Evolutionary conservation across 2,888 invertebrate genomes (phyloP).

Genomic region (Troides oblongomaculatus): DNA sequence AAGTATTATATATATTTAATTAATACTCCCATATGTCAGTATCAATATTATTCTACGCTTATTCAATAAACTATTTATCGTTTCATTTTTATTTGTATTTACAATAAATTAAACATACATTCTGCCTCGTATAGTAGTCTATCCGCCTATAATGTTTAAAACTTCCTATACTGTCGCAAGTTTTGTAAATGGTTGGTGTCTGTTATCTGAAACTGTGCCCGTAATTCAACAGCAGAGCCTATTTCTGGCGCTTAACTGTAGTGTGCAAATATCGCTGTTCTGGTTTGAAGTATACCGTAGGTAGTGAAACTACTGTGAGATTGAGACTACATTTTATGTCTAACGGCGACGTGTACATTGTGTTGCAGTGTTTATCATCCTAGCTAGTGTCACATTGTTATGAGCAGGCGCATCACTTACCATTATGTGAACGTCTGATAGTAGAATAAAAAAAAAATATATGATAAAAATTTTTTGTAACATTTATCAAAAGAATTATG

Average conservation of each 20-base stretch:
- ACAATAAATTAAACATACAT: conserved; percentile 47
- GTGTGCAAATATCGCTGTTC: too few relatives aligned
- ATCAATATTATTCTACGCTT: conserved; percentile 44
- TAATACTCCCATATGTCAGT: conserved; percentile 38
- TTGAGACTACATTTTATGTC: too few relatives aligned
- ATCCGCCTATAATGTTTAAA: conserved; percentile 5
- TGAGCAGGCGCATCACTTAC: too few relatives aligned
- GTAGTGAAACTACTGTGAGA: too few relatives aligned
- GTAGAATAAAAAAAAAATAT: too few relatives aligned
- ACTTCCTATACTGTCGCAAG: neutral
- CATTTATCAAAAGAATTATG: neutral
- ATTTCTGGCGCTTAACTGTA: too few relatives aligned
- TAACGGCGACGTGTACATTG: too few relatives aligned
- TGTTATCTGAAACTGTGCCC: too few relatives aligned
- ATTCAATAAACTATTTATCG: conserved; percentile 33
- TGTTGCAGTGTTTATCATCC: too few relatives aligned
- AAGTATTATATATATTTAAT: conserved; percentile 35
- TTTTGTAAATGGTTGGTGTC: neutral
- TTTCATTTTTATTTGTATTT: neutral
- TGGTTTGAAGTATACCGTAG: too few relatives aligned
- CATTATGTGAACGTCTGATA: too few relatives aligned
- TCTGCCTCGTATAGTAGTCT: conserved; percentile 28
- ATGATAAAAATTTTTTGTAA: neutral
- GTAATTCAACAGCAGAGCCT: too few relatives aligned
- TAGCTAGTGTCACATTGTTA: neutral